Conservation (phyloP, 2,113 vertebrate species). For the Gallinago media region DNA sequence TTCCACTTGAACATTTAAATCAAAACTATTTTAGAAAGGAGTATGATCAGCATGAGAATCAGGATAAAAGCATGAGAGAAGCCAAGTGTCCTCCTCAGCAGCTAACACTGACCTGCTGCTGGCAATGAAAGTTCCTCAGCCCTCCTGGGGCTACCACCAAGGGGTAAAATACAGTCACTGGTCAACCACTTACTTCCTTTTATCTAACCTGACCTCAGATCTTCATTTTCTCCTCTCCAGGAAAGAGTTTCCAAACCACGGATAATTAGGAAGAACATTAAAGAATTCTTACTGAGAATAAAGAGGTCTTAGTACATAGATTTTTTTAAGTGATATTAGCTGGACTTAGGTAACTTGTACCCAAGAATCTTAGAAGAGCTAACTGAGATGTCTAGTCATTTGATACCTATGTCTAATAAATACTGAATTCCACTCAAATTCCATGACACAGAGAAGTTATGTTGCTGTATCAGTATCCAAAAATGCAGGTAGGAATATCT, state of each 20-base stretch:
- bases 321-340: background rate
- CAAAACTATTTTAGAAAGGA: background rate
- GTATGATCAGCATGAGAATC: background rate
- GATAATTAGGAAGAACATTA: background rate
- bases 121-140: background rate
- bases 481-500: background rate
- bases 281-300: background rate
- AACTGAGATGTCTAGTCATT: background rate
- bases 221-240: background rate
- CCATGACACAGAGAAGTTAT: background rate
- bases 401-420: background rate
- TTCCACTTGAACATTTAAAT: background rate
- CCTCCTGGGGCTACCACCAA: background rate
- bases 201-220: background rate
- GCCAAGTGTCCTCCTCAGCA: background rate
- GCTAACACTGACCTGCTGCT: background rate
- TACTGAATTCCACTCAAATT: background rate
- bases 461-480: background rate
- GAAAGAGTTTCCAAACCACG: background rate
- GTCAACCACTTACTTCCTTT: background rate
- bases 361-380: background rate
- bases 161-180: background rate
- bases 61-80: background rate
- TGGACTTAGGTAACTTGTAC: background rate
- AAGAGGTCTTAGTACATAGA: background rate